Percentiles rank a stretch among this genome's conserved stretches.
phyloP scores from a whole-genome alignment of 2,113 vertebrate species.

The Climacteris rufus region DNA sequence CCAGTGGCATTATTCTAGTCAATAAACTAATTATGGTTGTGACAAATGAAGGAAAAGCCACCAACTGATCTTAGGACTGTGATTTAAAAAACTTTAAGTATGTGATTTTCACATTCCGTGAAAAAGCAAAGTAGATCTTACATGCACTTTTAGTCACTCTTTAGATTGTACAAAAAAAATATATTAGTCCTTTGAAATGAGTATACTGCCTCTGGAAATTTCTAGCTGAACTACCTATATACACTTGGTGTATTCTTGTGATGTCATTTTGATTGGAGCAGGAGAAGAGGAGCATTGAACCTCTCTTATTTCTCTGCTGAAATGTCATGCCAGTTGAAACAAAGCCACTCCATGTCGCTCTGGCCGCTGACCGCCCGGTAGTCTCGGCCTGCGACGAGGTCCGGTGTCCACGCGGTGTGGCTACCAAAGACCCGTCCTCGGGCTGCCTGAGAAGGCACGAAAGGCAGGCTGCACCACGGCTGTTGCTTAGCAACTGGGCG shows the following conservation, averaged over 20 bases:
- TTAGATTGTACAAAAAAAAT: neutral
- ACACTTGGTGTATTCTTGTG: neutral
- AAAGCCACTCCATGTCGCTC: no score
- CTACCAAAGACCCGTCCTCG: no score
- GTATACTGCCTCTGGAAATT: neutral
- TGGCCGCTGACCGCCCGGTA: no score
- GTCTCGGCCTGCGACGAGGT: no score
- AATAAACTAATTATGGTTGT: slow-evolving; percentile 54
- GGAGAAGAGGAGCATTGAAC: neutral
- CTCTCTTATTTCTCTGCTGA: neutral
- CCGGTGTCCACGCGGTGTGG: no score
- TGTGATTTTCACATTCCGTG: neutral
- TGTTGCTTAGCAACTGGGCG: no score
- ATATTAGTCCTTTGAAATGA: neutral
- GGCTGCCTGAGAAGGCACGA: no score
- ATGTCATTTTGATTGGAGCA: neutral
- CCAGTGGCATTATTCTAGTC: slow-evolving; percentile 7
- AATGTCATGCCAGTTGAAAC: neutral
- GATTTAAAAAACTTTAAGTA: neutral
- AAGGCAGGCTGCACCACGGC: no score
- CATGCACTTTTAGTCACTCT: neutral
- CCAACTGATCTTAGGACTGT: neutral
- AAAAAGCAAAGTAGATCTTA: neutral
- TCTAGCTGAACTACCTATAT: neutral
- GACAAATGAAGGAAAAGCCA: slow-evolving; percentile 18